These are phyloP conservation scores for Pocillopora damicornis DNA, from an alignment of 64 coral and sea anemone genomes.

Conservation along the genomic window DNA sequence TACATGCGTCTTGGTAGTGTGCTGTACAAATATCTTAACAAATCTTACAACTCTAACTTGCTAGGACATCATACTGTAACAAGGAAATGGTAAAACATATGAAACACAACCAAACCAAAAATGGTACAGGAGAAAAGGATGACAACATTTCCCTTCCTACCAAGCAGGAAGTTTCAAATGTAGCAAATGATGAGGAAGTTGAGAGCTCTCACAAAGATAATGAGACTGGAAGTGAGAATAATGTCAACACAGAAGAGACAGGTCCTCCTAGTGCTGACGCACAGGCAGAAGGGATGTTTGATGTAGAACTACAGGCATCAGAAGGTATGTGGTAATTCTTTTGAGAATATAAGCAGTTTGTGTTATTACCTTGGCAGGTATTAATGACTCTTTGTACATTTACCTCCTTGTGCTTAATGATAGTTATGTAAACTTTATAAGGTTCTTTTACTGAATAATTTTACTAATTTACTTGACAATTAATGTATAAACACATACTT, in stretches of 20 bases:
- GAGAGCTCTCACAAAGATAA: neutral
- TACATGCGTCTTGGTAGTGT: neutral
- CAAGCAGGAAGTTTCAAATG: neutral
- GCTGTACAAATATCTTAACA: neutral
- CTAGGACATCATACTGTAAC: slow-evolving; percentile 66
- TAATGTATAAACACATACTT: neutral
- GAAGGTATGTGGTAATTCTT: neutral
- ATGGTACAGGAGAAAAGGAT: neutral
- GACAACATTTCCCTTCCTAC: neutral
- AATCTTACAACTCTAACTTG: neutral
- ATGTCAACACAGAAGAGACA: neutral
- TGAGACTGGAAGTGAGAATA: slow-evolving; percentile 3
- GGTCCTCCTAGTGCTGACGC: neutral
- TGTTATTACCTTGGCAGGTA: too few species aligned
- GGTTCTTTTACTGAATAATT: too few species aligned
- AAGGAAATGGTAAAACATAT: slow-evolving; percentile 66
- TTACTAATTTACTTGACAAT: too few species aligned
- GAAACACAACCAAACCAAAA: slow-evolving; percentile 26
- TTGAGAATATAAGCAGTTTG: too few species aligned
- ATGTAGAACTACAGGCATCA: slow-evolving; percentile 19
- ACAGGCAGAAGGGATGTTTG: slow-evolving; percentile 26
- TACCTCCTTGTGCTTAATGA: too few species aligned
- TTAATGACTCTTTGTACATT: too few species aligned
- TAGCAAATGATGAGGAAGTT: neutral
- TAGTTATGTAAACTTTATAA: too few species aligned